A percentile compares a stretch with the other conserved stretches of the same genome.
Conservation (phyloP, 2,113 vertebrate species). For the Aphelocoma coerulescens region DNA sequence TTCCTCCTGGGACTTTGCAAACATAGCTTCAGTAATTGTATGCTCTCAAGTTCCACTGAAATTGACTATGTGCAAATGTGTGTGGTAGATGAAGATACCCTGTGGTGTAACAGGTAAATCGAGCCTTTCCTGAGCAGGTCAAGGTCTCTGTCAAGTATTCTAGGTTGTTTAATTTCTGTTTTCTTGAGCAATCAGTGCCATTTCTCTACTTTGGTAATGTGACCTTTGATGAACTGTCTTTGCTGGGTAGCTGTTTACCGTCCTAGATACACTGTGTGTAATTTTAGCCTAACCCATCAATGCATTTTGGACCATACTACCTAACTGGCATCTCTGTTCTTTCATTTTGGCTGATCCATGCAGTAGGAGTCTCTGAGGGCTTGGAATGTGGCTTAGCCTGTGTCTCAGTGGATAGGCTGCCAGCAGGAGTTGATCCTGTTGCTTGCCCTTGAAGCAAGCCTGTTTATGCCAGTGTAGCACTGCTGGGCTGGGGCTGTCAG, state of each 20-base stretch:
- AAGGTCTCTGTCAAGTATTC: not conserved
- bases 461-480: not conserved
- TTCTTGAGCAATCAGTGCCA: not conserved
- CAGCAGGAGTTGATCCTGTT: not conserved
- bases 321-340: not conserved
- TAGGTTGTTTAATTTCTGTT: not conserved
- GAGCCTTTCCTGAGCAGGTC: not conserved
- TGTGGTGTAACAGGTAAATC: not conserved
- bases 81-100: not conserved
- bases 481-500: not conserved
- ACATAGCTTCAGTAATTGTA: not conserved
- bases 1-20: not conserved
- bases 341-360: not conserved
- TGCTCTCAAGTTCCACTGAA: not conserved
- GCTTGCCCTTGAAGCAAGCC: not conserved
- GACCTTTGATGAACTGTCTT: not conserved
- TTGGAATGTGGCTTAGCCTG: not conserved
- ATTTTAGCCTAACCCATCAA: not conserved
- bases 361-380: not conserved
- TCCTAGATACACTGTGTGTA: not conserved
- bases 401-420: not conserved
- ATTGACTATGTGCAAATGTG: not conserved
- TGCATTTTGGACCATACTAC: not conserved
- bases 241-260: not conserved
- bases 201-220: not conserved